phyloP scores from a whole-genome alignment of 2,797 vertebrate genomes.

The Hyperoplus lanceolatus region DNA sequence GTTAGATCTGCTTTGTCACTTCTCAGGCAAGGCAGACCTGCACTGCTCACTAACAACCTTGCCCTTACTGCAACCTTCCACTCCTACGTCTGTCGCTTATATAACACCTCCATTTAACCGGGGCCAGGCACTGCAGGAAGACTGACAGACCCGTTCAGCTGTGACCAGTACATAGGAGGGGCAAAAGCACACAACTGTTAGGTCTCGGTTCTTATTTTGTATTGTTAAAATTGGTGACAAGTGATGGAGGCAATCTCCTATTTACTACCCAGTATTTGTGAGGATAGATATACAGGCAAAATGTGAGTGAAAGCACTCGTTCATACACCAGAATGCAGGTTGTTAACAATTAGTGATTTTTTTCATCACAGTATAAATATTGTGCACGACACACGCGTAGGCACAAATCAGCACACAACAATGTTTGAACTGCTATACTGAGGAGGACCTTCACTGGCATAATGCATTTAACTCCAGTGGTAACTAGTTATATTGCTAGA shows the following conservation, averaged over 20 bases:
- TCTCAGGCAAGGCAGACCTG: constrained; percentile 31
- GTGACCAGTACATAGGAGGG: constrained; percentile 2
- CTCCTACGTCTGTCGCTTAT: constrained; percentile 50
- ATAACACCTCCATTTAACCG: constrained; percentile 49
- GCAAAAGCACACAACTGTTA: not conserved
- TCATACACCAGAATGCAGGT: not conserved
- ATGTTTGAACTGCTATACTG: not conserved
- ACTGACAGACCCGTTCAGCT: constrained; percentile 24
- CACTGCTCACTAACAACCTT: constrained; percentile 51
- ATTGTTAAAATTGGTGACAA: constrained; percentile 7
- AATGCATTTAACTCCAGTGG: constrained; percentile 14
- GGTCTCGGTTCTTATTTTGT: not conserved
- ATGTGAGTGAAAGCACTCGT: not conserved
- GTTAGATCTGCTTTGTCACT: constrained; percentile 25
- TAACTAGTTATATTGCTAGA: not conserved
- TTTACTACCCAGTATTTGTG: not conserved
- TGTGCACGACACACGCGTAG: constrained; percentile 1
- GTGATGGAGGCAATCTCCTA: constrained; percentile 1
- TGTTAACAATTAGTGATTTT: constrained; percentile 11
- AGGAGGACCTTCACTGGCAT: not conserved
- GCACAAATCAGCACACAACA: not conserved
- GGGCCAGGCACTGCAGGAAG: constrained; percentile 25
- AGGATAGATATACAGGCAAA: not conserved
- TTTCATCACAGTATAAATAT: not conserved
- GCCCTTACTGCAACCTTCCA: constrained; percentile 56